Conservation (phyloP, 2,797 vertebrate genomes). For the Bryconaethiops microstoma region DNA sequence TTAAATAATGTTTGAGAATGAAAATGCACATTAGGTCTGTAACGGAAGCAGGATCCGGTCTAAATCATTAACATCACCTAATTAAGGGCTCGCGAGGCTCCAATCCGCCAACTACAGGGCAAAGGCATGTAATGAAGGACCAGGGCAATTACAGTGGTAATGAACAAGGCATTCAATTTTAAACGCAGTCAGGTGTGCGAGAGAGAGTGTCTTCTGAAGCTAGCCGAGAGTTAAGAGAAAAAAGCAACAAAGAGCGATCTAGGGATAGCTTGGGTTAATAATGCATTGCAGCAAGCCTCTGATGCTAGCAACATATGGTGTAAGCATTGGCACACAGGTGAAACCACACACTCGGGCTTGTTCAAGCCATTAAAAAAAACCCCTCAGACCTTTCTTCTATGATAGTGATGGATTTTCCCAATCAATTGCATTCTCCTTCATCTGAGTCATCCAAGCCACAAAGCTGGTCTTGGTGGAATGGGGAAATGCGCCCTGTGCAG, state of each 20-base stretch:
- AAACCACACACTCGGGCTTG: not conserved
- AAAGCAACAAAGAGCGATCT: constrained; percentile 10
- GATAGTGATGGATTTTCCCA: constrained; percentile 35
- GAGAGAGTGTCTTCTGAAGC: not conserved
- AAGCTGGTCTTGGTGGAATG: not conserved
- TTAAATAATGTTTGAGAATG: constrained; percentile 31
- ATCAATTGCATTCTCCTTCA: constrained; percentile 31
- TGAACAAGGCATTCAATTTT: constrained; percentile 65
- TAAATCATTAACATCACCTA: constrained; percentile 52
- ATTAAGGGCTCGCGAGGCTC: constrained; percentile 50
- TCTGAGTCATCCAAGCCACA: constrained; percentile 9
- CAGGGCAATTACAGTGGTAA: constrained; percentile 65
- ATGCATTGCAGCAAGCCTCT: constrained; percentile 28
- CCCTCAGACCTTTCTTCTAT: constrained; percentile 10
- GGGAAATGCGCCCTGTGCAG: not conserved
- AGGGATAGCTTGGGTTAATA: constrained; percentile 9
- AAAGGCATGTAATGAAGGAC: constrained; percentile 66
- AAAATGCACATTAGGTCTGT: constrained; percentile 23
- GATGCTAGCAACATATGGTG: not conserved
- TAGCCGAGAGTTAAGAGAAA: not conserved
- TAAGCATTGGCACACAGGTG: not conserved
- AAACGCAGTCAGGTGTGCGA: constrained; percentile 63
- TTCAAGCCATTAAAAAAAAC: not conserved
- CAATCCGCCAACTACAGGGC: constrained; percentile 60
- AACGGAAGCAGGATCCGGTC: constrained; percentile 2